Evolutionary conservation across 1,140 invertebrate genomes (phyloP).

Genomic region (Scaptodrosophila lebanonensis): DNA sequence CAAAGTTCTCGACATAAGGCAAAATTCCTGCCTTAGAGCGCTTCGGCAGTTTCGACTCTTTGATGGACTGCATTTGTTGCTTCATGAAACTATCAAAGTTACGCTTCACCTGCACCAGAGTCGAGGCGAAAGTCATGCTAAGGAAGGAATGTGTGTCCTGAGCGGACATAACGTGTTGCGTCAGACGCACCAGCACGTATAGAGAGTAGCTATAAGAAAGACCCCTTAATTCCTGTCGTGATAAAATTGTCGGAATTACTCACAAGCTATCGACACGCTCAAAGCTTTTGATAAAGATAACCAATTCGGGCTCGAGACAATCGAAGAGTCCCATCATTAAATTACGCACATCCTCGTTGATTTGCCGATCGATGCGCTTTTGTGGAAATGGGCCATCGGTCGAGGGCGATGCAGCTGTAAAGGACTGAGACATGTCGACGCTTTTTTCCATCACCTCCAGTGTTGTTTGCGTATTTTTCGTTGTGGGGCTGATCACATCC

Average conservation of each 20-base stretch:
- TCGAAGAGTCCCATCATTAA: constrained; percentile 94
- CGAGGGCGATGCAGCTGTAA: constrained; percentile 31
- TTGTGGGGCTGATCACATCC: constrained; percentile 80
- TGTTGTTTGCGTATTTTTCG: constrained; percentile 80
- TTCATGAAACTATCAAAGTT: constrained; percentile 96
- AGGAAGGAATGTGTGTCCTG: constrained; percentile 95
- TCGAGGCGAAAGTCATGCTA: constrained; percentile 91
- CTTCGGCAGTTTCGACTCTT: constrained; percentile 85
- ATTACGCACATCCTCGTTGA: constrained; percentile 87
- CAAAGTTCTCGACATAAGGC: constrained; percentile 94
- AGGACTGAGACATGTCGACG: constrained; percentile 56
- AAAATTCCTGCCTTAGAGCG: constrained; percentile 94
- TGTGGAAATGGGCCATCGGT: constrained; percentile 75
- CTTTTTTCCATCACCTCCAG: constrained; percentile 75
- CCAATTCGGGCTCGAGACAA: constrained; percentile 89
- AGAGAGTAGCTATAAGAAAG: constrained; percentile 88
- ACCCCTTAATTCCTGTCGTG: background rate
- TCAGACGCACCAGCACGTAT: constrained; percentile 92
- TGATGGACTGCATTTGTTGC: constrained; percentile 88
- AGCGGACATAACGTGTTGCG: constrained; percentile 92
- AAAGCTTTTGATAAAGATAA: constrained; percentile 89
- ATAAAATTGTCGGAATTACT: constrained; percentile 75
- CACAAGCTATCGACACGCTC: constrained; percentile 93
- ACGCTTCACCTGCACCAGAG: constrained; percentile 94
- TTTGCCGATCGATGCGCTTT: constrained; percentile 83